A percentile compares a stretch with the other conserved stretches of the same genome.
Conservation (phyloP, 2,797 vertebrate genomes). For the Pangasius krempfi region DNA sequence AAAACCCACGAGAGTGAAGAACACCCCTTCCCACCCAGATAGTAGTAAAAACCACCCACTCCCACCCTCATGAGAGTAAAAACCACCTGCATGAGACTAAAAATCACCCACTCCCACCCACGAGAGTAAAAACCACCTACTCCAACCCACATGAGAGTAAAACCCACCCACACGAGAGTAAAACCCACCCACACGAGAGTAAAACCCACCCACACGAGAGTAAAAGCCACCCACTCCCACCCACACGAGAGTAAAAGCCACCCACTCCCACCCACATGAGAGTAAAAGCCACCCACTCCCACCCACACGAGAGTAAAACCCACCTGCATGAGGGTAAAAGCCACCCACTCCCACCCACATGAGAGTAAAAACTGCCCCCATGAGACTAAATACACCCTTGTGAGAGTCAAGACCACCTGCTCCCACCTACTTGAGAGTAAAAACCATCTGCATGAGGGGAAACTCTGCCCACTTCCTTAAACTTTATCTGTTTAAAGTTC, state of each 20-base stretch:
- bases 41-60: neutral
- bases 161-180: too few relatives aligned
- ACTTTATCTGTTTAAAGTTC: neutral
- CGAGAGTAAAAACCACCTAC: neutral
- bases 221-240: neutral
- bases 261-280: too few relatives aligned
- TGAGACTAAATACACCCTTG: neutral
- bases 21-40: too few relatives aligned
- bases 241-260: neutral
- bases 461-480: neutral
- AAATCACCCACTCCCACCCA: too few relatives aligned
- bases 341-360: neutral
- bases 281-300: neutral
- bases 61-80: neutral
- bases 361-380: neutral
- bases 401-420: neutral
- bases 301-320: neutral
- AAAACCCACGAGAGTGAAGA: too few relatives aligned
- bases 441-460: neutral
- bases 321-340: neutral
- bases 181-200: neutral
- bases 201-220: too few relatives aligned
- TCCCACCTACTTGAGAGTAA: neutral
- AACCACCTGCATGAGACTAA: neutral
- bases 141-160: too few relatives aligned